Conservation (phyloP, 2,113 vertebrate species). For the Colossoma macropomum region DNA sequence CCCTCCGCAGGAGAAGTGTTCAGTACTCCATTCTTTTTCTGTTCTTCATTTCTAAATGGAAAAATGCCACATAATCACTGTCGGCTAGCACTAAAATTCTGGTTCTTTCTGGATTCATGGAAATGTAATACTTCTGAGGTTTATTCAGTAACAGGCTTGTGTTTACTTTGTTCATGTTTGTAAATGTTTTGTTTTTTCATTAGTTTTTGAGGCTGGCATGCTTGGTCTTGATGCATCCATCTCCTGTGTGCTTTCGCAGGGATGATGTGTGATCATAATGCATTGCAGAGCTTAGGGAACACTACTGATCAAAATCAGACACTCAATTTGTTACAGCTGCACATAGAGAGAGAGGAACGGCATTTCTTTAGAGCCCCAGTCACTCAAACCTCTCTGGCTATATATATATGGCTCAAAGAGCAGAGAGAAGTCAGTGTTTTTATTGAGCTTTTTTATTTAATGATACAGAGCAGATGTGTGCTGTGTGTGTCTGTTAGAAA, state of each 20-base stretch:
- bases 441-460: constrained; percentile 67
- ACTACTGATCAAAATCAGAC: constrained; percentile 61
- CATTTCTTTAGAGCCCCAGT: constrained; percentile 52
- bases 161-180: background rate
- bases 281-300: constrained; percentile 48
- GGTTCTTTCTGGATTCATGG: background rate
- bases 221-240: constrained; percentile 25
- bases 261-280: constrained; percentile 49
- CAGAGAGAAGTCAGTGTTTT: constrained; percentile 64
- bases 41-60: background rate
- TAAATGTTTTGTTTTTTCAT: background rate
- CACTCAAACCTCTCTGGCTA: constrained; percentile 44
- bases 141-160: background rate
- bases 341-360: constrained; percentile 35
- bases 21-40: background rate
- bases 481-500: constrained; percentile 46
- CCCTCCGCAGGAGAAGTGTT: background rate
- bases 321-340: constrained; percentile 69
- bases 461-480: constrained; percentile 72
- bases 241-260: constrained; percentile 15
- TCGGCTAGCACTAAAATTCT: background rate
- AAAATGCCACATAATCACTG: background rate
- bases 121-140: background rate
- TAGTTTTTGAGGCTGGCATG: background rate
- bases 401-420: constrained; percentile 65